These are phyloP conservation scores for Zygothrica quintamaculata DNA, from an alignment of 2,888 invertebrate species.

Conservation along the genomic window DNA sequence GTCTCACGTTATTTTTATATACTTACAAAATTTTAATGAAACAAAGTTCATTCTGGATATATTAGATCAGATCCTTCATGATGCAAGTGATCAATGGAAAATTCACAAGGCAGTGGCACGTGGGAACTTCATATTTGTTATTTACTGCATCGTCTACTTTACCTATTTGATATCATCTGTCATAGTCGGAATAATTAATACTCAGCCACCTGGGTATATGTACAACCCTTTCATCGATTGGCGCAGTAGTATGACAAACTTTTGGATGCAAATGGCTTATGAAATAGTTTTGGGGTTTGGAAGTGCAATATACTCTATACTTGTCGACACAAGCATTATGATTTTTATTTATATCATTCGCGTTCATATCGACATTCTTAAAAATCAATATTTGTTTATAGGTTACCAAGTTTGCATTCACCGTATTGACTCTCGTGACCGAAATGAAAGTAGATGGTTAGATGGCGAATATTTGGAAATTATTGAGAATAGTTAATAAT, in stretches of 20 bases:
- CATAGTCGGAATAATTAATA: background rate
- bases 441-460: no score
- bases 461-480: no score
- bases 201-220: background rate
- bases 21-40: slow-evolving; percentile 16
- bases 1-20: slow-evolving; percentile 9
- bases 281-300: slow-evolving; percentile 38
- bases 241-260: background rate
- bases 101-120: background rate
- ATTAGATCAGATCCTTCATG: slow-evolving; percentile 1
- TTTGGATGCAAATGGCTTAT: background rate
- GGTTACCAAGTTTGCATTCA: no score
- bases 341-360: slow-evolving; percentile 42
- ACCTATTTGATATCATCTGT: background rate
- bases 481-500: no score
- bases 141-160: background rate
- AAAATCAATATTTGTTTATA: no score
- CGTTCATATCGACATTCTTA: slow-evolving; percentile 37
- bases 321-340: slow-evolving; percentile 38
- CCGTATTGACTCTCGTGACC: no score
- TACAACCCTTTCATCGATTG: background rate
- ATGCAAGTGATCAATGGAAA: background rate
- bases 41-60: slow-evolving; percentile 25
- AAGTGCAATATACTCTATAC: no score
- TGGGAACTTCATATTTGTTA: background rate